Evolutionary conservation across 2,888 invertebrate species (phyloP), one percentile per base, ranked within the genome.

Genomic region (Ormyrus nitidulus): DNA sequence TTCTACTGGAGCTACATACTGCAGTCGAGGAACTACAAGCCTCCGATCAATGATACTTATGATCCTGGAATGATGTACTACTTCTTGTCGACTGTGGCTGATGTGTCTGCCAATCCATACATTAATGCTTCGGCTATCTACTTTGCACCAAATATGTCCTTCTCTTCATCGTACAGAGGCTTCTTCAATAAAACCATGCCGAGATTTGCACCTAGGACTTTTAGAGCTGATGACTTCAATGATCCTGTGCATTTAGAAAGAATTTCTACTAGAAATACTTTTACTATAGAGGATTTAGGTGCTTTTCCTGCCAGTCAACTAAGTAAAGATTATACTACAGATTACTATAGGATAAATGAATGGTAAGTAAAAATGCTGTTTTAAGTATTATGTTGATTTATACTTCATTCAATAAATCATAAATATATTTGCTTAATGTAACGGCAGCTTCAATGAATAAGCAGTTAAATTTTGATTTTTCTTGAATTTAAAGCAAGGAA

Each of bases 31-130:
- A 97, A 97, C 86, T 97, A 97, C 84, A 92, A 97, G 49, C 97
- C 97, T 0, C 96, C 96, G 0, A 96, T 96, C 44, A 97, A 97
- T 88, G 97, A 97, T 86, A 96, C 97, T 0, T 97, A 97, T 85
- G 98, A 99, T 91, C 99, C 99, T 0, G 99, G 99, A 74, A 97
- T 99, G 95, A 97, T 98, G 97, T 99, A 99, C 88, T 98, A 98
- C 88, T 98, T 98, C 89, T 91, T 99, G 62, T 98, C 98, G 0
- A 95, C 97, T 0, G 96, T 98, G 0, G 98, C 99, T 0, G 99
- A 99, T 90, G 96, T 99, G 0, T 96, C 98, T 0, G 94, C 98
- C 0, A 98, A 98, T 91, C 95, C 96, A 0, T 95, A 95, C 85
- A 95, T 98, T 83, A 98, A 98, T 88, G 96, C 98, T 75, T 97